These are phyloP conservation scores for Vespertilio murinus DNA, from an alignment of 2,797 vertebrate species.

Conservation along the genomic window DNA sequence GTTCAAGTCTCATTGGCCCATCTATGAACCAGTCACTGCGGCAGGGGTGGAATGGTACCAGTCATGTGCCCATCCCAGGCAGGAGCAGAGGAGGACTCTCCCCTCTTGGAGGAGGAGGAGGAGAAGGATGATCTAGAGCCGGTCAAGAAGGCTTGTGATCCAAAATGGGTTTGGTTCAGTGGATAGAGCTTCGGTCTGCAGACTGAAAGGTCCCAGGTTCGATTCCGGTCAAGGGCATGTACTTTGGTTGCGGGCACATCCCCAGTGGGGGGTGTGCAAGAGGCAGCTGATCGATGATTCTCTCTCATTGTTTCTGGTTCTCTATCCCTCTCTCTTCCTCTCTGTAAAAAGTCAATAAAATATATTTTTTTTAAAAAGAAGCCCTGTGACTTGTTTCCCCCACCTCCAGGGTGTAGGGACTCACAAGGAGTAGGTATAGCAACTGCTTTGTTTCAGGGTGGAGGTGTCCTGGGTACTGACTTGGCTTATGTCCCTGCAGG, in stretches of 20 bases:
- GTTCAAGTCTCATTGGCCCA: background rate
- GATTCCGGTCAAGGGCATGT: too few relatives aligned
- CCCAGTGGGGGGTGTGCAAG: too few relatives aligned
- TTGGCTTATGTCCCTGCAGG: constrained; percentile 84
- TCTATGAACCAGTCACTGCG: background rate
- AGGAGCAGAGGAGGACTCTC: background rate
- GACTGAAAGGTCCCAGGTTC: too few relatives aligned
- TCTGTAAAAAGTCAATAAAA: too few relatives aligned
- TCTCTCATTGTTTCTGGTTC: too few relatives aligned
- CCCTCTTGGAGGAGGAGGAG: background rate
- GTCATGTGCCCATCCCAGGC: background rate
- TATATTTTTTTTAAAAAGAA: too few relatives aligned
- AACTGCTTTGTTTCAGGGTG: background rate
- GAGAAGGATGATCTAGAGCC: background rate
- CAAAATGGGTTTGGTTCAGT: too few relatives aligned
- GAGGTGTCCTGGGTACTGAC: background rate
- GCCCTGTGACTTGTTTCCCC: background rate
- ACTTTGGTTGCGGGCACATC: too few relatives aligned
- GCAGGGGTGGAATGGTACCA: background rate
- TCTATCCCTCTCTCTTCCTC: too few relatives aligned
- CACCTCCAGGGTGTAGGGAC: background rate
- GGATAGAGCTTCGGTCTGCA: too few relatives aligned
- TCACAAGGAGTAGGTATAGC: background rate
- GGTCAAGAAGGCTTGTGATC: background rate
- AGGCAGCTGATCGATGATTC: too few relatives aligned